Evolutionary conservation across 1,140 invertebrate species (phyloP), one percentile per base, ranked within the genome.

Genomic region (Brachionus calyciflorus): DNA sequence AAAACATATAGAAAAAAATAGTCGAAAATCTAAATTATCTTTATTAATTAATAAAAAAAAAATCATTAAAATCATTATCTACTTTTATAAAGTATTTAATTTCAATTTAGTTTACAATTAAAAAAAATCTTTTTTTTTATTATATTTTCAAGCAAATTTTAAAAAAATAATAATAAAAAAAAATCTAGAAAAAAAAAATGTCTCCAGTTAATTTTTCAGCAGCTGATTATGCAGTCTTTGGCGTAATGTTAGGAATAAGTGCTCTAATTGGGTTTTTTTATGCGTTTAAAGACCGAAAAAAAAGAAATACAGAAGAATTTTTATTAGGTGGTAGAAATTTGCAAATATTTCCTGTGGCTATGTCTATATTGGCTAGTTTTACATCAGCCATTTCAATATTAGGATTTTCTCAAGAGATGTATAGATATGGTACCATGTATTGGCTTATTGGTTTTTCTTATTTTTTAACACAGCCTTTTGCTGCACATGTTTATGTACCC

Each of bases 361-460:
- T 85, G 48, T 83, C 81, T 10, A 83, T 85, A 41, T 81, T 84
- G 40, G 83, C 84, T 9, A 83, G 83, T 41, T 83, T 83, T 37
- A 81, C 83, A 75, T 84, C 82, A 0, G 83, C 84, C 57, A 85
- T 84, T 55, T 79, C 83, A 68, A 82, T 82, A 90, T 80, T 87
- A 84, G 57, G 83, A 70, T 81, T 81, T 1, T 80, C 82, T 10
- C 81, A 81, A 21, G 82, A 83, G 69, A 82, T 83, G 81, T 82
- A 82, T 51, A 80, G 77, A 5, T 60, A 79, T 26, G 82, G 82
- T 17, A 80, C 81, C 0, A 78, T 82, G 77, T 82, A 81, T 37
- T 57, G 49, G 73, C 37, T 57, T 21, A 76, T 60, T 30, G 53
- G 49, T 4, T n/a, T 76, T 9, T 76, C 49, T 76, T 76, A 81